Base-by-base conservation (phyloP, 2,797 vertebrate genomes). In the Triplophysa yarkandensis region DNA sequence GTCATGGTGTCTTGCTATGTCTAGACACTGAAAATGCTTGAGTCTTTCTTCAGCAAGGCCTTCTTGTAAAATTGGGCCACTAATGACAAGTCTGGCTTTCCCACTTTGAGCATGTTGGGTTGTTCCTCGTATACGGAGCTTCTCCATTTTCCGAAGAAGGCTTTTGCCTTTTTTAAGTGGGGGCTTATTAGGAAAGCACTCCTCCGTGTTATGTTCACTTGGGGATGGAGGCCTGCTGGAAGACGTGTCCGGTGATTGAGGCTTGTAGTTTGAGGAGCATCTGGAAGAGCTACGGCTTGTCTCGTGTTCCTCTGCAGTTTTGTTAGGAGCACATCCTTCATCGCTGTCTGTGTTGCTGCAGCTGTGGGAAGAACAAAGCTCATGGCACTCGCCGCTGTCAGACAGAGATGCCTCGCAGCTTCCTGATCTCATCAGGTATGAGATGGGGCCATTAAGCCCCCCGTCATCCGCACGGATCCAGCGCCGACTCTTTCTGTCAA, bases 101-200 rank as follows among this genome's bases (percentile, higher is more conserved):
- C 62, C 41, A 32, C 82, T 68, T 9, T 83, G 85, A 19, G 67
- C 52, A 11, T 63, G 74, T 7, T 85, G 83, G 30, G 79, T 87
- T 28, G 78, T 77, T 0, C 89, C 89, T 60, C 88, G 85, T 67
- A 93, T 78, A 50, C 91, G 86, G 50, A 96, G 85, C 72, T 92
- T 94, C 80, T 96, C 95, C 89, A 96, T 95, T 88, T 91, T 96
- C 82, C 86, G 91, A 67, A 96, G 84, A 66, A 96, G 87, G 68
- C 92, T 87, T 76, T 84, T 88, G 46, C 89, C 89, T 81, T 90
- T 89, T 85, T 91, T 90, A 83, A 83, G 81, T 0, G 82, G 81
- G 1, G 90, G 89, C 77, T 92, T 94, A 27, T 92, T 89, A 3
- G 70, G 50, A 23, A 80, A 66, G 10, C 8, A 32, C 23, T 91